phyloP scores from a whole-genome alignment of 2,113 vertebrate genomes.

The Cromileptes altivelis region DNA sequence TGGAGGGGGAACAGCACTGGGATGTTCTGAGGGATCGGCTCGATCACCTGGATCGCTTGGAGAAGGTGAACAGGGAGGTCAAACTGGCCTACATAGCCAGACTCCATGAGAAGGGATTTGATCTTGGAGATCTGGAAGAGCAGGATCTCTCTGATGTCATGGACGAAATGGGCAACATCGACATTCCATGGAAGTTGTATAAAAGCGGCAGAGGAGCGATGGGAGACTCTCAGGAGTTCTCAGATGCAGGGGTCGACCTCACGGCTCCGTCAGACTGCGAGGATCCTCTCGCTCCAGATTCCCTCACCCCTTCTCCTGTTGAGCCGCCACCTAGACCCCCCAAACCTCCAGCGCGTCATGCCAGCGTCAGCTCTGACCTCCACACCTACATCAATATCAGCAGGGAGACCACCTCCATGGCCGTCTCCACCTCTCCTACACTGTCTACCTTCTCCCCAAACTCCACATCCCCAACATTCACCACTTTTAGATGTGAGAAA shows the following conservation, averaged over 20 bases:
- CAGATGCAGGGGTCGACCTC: conserved; percentile 86
- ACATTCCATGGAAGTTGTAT: conserved; percentile 84
- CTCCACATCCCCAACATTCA: conserved; percentile 78
- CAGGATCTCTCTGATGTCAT: conserved; percentile 80
- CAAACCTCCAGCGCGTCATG: conserved; percentile 83
- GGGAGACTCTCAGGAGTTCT: conserved; percentile 85
- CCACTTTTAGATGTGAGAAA: conserved; percentile 80
- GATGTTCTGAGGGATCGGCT: conserved; percentile 82
- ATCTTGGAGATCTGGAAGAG: conserved; percentile 80
- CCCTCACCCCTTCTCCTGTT: conserved; percentile 80
- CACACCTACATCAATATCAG: conserved; percentile 86
- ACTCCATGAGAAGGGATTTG: conserved; percentile 81
- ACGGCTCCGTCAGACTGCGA: conserved; percentile 84
- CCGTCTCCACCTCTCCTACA: conserved; percentile 73
- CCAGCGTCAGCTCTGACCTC: conserved; percentile 81
- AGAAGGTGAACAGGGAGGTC: conserved; percentile 85
- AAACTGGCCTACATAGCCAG: conserved; percentile 79
- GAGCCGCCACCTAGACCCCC: conserved; percentile 83
- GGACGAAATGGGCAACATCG: conserved; percentile 84
- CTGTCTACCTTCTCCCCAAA: conserved; percentile 75
- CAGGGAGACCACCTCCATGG: conserved; percentile 75
- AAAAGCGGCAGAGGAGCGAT: conserved; percentile 62
- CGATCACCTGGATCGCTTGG: conserved; percentile 84
- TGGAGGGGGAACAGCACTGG: conserved; percentile 82
- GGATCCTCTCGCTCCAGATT: conserved; percentile 81